Percentiles rank a stretch among this genome's conserved stretches.
Evolutionary conservation across 2,888 invertebrate genomes (phyloP).

Genomic region (Philopedon plagiatum): DNA sequence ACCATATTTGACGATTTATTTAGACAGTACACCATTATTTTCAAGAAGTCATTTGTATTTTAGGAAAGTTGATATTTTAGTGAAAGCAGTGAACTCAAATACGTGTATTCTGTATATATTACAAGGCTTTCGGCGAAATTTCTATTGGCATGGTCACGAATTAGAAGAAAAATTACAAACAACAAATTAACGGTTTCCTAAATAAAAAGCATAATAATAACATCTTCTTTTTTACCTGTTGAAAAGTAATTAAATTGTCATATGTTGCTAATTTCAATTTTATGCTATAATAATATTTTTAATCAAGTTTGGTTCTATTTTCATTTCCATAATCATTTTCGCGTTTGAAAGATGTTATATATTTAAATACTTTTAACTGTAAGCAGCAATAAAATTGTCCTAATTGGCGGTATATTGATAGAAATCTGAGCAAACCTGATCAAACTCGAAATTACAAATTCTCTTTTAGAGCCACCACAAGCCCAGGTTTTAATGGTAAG

Average conservation of each 20-base stretch:
- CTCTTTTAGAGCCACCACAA: no score
- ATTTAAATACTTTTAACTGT: no score
- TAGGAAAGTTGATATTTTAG: conserved; percentile 55
- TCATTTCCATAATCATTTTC: no score
- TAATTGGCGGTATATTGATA: no score
- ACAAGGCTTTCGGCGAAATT: conserved; percentile 62
- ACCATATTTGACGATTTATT: conserved; percentile 32
- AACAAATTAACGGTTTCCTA: conserved; percentile 15
- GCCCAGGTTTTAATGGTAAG: no score
- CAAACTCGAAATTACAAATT: no score
- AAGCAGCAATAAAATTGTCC: no score
- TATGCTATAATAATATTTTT: no score
- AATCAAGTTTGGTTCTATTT: no score
- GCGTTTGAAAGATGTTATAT: no score
- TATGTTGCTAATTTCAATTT: neutral
- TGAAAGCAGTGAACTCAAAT: conserved; percentile 51
- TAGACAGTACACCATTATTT: conserved; percentile 22
- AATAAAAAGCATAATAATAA: neutral
- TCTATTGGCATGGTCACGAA: conserved; percentile 61
- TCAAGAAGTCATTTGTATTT: conserved; percentile 42
- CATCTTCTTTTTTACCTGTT: neutral
- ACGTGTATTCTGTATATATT: conserved; percentile 51
- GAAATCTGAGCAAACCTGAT: no score
- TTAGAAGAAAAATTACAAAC: conserved; percentile 37
- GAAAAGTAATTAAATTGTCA: neutral